Base-by-base conservation (phyloP, 2,888 invertebrate genomes). In the Griposia aprilina region DNA sequence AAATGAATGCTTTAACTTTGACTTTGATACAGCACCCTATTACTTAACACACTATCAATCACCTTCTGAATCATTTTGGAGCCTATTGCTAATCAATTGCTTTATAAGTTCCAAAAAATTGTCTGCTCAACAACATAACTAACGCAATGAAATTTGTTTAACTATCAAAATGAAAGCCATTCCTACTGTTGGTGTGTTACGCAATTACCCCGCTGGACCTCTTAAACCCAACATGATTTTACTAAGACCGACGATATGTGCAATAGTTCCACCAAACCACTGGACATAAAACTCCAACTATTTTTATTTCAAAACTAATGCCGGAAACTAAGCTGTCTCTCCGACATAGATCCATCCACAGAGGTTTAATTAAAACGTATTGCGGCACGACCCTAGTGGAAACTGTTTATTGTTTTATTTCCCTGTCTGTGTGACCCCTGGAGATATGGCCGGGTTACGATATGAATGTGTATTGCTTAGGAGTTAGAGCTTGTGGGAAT, bases 311-410 rank as follows among this genome's bases (percentile, higher is more conserved):
- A 48, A 72, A 68, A 72, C 50, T 67, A 67, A 66, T 48, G 20
- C 67, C 69, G 45, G 60, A 62, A 66, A 36, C 48, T 10, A n/a
- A 63, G 23, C 78, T 59, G 23, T 69, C 69, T 55, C 45, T 15
- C 65, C 13, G 41, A 74, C 74, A 72, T 15, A 68, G 11, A 78
- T 45, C 62, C 62, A 45, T 82, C 71, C 66, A 67, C 84, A 69
- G 60, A 65, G 71, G 77, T 83, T 85, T 87, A 87, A 87, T 87
- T 87, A 87, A 85, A 87, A 81, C 74, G 68, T 81, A 79, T 77
- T 67, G 79, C 69, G 41, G 65, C 45, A 48, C 73, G 59, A 73
- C 63, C 80, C 59, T 41, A 73, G 63, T 6, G 59, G 62, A 65
- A 59, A 65, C 71, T 76, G 71, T 76, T 62, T 79, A 82, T 79